Evolutionary conservation across 2,113 vertebrate species (phyloP), one percentile per base, ranked within the genome.

Genomic region (Piaya cayana): DNA sequence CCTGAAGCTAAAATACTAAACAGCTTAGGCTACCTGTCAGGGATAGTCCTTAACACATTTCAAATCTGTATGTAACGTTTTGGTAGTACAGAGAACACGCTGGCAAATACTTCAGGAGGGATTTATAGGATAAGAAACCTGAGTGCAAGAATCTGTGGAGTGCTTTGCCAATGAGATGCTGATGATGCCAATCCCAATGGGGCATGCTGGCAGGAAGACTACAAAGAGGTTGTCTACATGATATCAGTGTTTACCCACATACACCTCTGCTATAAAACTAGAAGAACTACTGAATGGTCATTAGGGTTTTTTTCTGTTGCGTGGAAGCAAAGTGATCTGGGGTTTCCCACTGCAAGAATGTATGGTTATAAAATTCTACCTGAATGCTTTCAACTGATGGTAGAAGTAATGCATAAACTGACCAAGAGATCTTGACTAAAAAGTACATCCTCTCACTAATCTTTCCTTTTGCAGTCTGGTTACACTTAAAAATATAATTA

Each of bases 341-440:
- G 52, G 17, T 36, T 84, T 69, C 68, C 36, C 39, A 49, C 55
- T 86, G 74, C 63, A 87, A 70, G 52, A 62, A 42, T 6, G 12
- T 34, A 36, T 58, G 4, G 9, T 56, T 86, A 39, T 34, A 37
- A 42, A 47, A 39, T 67, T 90, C n/a, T 62, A 49, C n/a, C 64
- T 25, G 67, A 84, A 52, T 0, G 0, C 1, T 11, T 87, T 67
- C 37, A n/a, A 4, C 20, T 26, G 22, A 36, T 60, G 53, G 50
- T 55, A 75, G 27, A 72, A 50, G 12, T 32, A 80, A 23, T n/a
- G 22, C 49, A 68, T 23, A 70, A 64, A 30, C 32, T 83, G 34
- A 75, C 27, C 0, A 0, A 53, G 45, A 65, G 36, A 21, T 39
- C 68, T 15, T 58, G 26, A 34, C 7, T 49, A 63, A 71, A 65